Base-by-base conservation (phyloP, 1,140 invertebrate species). In the Drosophila hydei region DNA sequence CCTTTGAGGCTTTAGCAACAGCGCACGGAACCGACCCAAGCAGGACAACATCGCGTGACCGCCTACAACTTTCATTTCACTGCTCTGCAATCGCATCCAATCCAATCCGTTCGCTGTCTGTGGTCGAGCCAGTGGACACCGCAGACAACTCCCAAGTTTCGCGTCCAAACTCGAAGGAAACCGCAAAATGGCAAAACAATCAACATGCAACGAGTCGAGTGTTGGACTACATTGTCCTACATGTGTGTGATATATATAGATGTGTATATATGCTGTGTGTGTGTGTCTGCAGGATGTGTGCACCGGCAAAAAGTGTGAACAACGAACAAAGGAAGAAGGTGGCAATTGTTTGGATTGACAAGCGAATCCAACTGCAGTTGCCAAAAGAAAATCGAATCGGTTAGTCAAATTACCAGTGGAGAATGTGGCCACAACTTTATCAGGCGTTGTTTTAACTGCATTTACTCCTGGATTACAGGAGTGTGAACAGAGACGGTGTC, bases 171-270 rank as follows among this genome's bases (percentile, higher is more conserved):
- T 56, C 27, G 11, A 56, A 84, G 72, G 74, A 67, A 77, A 75
- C 81, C 81, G 63, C 81, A 85, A 85, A 85, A 85, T 85, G 75
- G 81, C 83, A 81, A 85, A 85, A 85, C 81, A 85, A 85, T 85
- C 81, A 81, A 78, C 83, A 77, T 81, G 77, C 77, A 77, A 60
- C 70, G 81, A 67, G 62, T 65, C 70, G 77, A 59, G 77, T 68
- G 74, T 80, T 64, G 69, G 55, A 45, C 56, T 45, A 64, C 33
- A 27, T 63, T 19, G 69, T 14, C n/a, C n/a, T 4, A n/a, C 8
- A 45, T 73, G 38, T 30, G 27, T 27, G 0, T 36, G 23, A 42
- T 16, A 42, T 42, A 42, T 42, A 16, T 38, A 14, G 4, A 14
- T 7, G 4, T 36, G 33, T 40, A 40, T 8, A 40, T 40, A 16